Conservation (phyloP, 2,113 vertebrate species). For the Albula glossodonta region DNA sequence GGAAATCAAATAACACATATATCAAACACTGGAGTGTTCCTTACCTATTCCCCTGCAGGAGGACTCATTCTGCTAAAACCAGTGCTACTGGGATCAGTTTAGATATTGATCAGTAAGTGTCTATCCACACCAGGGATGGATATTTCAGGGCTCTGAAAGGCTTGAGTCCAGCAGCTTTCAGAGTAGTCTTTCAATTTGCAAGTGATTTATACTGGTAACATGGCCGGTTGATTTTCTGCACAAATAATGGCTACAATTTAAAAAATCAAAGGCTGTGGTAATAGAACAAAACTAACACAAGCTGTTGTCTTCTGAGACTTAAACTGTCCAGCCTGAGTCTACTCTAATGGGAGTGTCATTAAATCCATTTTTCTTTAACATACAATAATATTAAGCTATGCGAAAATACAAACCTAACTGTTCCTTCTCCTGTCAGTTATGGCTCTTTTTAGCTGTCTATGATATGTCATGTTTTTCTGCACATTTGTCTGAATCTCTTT, state of each 20-base stretch:
- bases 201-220: background rate
- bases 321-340: too few relatives aligned
- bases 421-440: too few relatives aligned
- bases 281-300: background rate
- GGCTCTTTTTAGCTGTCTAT: too few relatives aligned
- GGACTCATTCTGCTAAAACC: conserved; percentile 17
- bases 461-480: too few relatives aligned
- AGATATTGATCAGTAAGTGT: conserved; percentile 25
- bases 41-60: conserved; percentile 10
- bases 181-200: conserved; percentile 3
- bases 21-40: conserved; percentile 26
- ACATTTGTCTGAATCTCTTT: too few relatives aligned
- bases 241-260: background rate
- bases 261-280: background rate
- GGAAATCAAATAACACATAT: conserved; percentile 33
- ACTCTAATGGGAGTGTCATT: background rate
- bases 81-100: background rate
- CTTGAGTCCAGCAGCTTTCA: background rate
- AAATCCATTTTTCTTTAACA: background rate
- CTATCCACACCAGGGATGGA: conserved; percentile 6
- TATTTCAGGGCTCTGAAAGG: background rate
- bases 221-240: background rate
- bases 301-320: background rate
- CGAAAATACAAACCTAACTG: background rate
- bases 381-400: background rate